phyloP scores from a whole-genome alignment of 2,888 invertebrate genomes.

The Ochropleura plecta region DNA sequence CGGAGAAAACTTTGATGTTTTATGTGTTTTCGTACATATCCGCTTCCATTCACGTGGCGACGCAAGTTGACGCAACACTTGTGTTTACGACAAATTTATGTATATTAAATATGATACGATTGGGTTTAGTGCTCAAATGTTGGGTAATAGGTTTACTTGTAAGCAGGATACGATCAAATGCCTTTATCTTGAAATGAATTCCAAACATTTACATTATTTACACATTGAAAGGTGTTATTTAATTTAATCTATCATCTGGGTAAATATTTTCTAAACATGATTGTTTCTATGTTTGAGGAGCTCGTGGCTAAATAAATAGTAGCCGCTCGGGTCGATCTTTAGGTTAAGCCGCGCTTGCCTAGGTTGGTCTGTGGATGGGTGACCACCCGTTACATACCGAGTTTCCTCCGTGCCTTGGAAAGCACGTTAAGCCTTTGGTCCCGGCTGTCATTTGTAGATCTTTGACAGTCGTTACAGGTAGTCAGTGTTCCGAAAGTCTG shows the following conservation, averaged over 20 bases:
- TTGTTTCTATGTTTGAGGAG: neutral
- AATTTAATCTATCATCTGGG: neutral
- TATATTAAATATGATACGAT: slow-evolving; percentile 46
- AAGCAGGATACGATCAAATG: slow-evolving; percentile 23
- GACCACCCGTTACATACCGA: too few relatives aligned
- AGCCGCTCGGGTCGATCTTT: too few relatives aligned
- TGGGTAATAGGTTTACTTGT: slow-evolving; percentile 38
- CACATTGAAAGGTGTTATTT: neutral
- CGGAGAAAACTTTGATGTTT: slow-evolving; percentile 79
- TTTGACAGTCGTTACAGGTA: too few relatives aligned
- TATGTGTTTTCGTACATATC: slow-evolving; percentile 66
- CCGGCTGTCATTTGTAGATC: too few relatives aligned
- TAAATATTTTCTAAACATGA: slow-evolving; percentile 13
- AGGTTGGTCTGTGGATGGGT: too few relatives aligned
- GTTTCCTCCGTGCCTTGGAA: too few relatives aligned
- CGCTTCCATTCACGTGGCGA: slow-evolving; percentile 46
- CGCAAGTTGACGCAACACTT: slow-evolving; percentile 31
- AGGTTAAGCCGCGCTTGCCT: too few relatives aligned
- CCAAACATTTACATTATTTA: neutral
- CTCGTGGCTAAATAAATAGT: too few relatives aligned
- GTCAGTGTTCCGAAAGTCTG: too few relatives aligned
- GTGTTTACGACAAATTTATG: slow-evolving; percentile 52
- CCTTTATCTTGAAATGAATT: slow-evolving; percentile 18
- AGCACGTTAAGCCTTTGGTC: too few relatives aligned
- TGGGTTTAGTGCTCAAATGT: slow-evolving; percentile 31